Evolutionary conservation across 2,113 vertebrate species (phyloP).

Genomic region (Prunella himalayana): DNA sequence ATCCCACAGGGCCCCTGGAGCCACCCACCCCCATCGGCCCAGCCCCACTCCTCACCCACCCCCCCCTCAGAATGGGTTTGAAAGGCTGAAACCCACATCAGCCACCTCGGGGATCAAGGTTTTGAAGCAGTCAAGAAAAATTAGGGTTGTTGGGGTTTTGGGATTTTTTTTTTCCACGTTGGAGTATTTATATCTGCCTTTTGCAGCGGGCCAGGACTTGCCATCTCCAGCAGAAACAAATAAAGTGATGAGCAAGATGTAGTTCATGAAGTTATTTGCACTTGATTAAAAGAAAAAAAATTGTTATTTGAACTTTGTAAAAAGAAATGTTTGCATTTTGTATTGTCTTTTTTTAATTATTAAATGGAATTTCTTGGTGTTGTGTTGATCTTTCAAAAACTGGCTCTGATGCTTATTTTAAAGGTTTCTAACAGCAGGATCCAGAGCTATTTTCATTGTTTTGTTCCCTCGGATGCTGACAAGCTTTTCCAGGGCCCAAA

Average conservation of each 20-base stretch:
- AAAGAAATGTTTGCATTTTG: slow-evolving; percentile 95
- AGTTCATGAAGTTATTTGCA: slow-evolving; percentile 98
- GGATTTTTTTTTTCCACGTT: not conserved
- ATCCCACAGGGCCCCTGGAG: not conserved
- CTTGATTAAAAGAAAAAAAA: slow-evolving; percentile 86
- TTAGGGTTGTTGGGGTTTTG: not conserved
- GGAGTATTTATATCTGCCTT: slow-evolving; percentile 68
- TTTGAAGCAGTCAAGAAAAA: not conserved
- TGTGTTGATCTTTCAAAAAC: slow-evolving; percentile 57
- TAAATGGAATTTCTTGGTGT: slow-evolving; percentile 71
- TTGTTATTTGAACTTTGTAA: slow-evolving; percentile 96
- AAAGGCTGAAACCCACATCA: slow-evolving; percentile 37
- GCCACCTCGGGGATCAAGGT: slow-evolving; percentile 4
- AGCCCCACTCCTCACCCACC: not conserved
- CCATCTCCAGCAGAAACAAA: slow-evolving; percentile 45
- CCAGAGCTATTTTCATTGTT: not conserved
- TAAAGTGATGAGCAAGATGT: slow-evolving; percentile 68
- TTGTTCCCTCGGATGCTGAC: not conserved
- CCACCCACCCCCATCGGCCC: not conserved
- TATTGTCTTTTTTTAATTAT: slow-evolving; percentile 92
- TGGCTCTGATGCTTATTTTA: not conserved
- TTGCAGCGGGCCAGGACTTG: slow-evolving; percentile 35
- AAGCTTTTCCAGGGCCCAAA: not conserved
- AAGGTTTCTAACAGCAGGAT: slow-evolving; percentile 36
- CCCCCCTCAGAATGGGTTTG: not conserved